Conservation (phyloP, 1,140 invertebrate species). For the Pseudomyrmex pallidus region DNA sequence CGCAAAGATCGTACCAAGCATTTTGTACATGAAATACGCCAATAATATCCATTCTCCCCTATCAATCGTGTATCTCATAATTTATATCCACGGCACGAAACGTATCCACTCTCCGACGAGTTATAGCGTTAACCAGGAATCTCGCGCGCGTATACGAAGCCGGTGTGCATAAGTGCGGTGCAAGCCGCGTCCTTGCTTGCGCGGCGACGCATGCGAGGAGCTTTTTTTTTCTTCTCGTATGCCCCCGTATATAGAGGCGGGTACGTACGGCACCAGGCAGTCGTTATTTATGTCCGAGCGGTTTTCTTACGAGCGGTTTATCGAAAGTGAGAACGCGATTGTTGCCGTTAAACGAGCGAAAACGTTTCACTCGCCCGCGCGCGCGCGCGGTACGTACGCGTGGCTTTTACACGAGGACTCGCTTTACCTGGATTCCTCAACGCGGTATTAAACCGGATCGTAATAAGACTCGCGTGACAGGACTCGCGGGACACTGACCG, state of each 20-base stretch:
- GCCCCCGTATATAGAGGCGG: background rate
- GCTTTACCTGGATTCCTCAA: constrained; percentile 25
- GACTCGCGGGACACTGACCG: constrained; percentile 15
- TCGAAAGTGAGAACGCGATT: constrained; percentile 57
- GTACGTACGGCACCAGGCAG: constrained; percentile 8
- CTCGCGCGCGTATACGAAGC: background rate
- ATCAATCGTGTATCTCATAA: constrained; percentile 16
- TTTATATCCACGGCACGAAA: background rate
- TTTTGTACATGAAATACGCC: background rate
- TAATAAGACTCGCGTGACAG: constrained; percentile 25
- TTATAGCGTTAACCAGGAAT: constrained; percentile 9
- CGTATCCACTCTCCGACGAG: constrained; percentile 9
- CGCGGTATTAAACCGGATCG: constrained; percentile 23
- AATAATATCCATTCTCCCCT: background rate
- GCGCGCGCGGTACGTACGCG: background rate
- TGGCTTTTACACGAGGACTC: background rate
- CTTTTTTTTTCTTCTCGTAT: background rate
- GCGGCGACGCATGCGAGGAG: background rate
- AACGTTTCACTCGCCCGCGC: constrained; percentile 19
- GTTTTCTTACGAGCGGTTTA: constrained; percentile 49
- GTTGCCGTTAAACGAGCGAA: constrained; percentile 49
- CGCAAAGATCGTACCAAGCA: background rate
- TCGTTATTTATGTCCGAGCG: constrained; percentile 39
- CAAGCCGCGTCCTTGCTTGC: background rate
- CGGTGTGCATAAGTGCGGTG: background rate